Evolutionary conservation across 2,113 vertebrate species (phyloP).

Genomic region (Quiscalus mexicanus): DNA sequence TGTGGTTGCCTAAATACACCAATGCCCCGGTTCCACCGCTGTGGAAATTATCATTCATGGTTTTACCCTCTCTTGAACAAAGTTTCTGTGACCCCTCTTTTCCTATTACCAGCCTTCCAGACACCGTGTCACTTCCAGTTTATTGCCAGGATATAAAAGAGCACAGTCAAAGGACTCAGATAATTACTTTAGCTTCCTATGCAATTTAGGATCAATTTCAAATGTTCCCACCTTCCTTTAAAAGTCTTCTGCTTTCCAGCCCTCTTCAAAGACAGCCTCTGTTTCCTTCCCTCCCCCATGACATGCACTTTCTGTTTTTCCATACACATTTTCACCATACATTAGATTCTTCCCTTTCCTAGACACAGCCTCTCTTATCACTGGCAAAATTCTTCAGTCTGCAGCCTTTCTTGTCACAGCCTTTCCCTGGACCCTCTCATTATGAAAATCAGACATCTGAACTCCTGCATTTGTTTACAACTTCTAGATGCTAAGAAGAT

Average conservation of each 20-base stretch:
- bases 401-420: background rate
- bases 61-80: background rate
- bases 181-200: background rate
- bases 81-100: constrained; percentile 1
- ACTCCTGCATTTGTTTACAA: background rate
- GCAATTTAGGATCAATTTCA: background rate
- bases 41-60: constrained; percentile 8
- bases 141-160: background rate
- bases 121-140: background rate
- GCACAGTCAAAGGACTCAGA: background rate
- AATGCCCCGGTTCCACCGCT: background rate
- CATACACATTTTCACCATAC: background rate
- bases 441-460: background rate
- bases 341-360: background rate
- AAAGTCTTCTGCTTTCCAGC: background rate
- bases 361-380: background rate
- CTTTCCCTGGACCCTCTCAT: background rate
- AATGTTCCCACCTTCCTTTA: background rate
- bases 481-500: background rate
- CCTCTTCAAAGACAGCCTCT: background rate
- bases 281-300: background rate
- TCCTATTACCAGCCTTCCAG: background rate
- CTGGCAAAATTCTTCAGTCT: constrained; percentile 5
- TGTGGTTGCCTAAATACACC: constrained; percentile 1
- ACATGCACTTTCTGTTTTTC: background rate